Base-by-base conservation (phyloP, 2,797 vertebrate species). In the Chloroceryle amazona region DNA sequence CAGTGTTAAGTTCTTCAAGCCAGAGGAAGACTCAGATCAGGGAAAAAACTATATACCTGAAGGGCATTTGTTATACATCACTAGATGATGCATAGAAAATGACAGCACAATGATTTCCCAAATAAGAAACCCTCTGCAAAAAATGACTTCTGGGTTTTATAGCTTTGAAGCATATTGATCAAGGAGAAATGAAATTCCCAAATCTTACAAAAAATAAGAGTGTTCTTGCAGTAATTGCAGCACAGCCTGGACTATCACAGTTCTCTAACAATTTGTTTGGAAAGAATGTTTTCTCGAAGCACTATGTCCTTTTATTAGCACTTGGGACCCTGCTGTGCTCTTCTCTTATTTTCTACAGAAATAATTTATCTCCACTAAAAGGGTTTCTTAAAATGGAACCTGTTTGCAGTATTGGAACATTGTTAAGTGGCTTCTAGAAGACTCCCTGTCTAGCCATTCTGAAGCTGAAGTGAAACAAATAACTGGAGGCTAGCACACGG, bases 291-390 rank as follows among this genome's bases (percentile, higher is more conserved):
- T 71, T 62, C 71, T 79, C 68, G 58, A 25, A 84, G 76, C 47
- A 16, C 65, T 19, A 0, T 49, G 46, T 54, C 61, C 80, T 90
- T 72, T 74, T 63, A 81, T 93, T 58, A 79, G 82, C 80, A 41
- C 90, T 52, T n/a, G 58, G 51, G 78, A 85, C 52, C 74, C 63
- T 74, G 81, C 95, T 89, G 86, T 49, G 93, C 71, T 72, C 58
- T 22, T 15, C 89, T 37, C 39, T 55, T 54, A 13, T 54, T 86
- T 79, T 26, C 83, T 68, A 14, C 79, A 90, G 91, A 49, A 90
- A 55, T 79, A 11, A 86, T 89, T 93, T 52, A 23, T 62, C 63
- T 92, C 62, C 66, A 1, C 73, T 68, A 16, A 47, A 74, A 89
- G 67, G 28, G 18, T 16, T 67, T n/a, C 66, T 39, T 13, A 13